Evolutionary conservation across 2,113 vertebrate species (phyloP).

Genomic region (Hippocampus barbouri): DNA sequence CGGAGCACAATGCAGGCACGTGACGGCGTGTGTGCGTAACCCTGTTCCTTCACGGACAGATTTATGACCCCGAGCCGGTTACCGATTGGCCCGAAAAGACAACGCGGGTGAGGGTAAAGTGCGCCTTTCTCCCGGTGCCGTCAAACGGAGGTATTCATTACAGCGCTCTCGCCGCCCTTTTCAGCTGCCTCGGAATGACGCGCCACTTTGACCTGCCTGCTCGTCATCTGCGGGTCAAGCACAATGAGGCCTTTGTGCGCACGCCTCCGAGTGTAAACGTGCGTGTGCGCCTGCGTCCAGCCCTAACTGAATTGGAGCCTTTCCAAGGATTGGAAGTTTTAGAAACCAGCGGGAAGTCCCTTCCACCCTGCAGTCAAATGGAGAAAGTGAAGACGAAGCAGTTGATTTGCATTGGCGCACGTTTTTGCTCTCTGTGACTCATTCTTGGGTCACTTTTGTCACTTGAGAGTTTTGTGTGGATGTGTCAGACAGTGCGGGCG

Average conservation of each 20-base stretch:
- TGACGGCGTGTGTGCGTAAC: conserved; percentile 1
- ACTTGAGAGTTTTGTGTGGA: conserved; percentile 48
- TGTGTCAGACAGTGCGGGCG: conserved; percentile 69
- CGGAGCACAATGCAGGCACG: conserved; percentile 34
- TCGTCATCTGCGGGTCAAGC: conserved; percentile 53
- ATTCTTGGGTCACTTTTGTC: conserved; percentile 46
- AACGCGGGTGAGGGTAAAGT: not conserved
- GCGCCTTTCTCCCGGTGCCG: conserved; percentile 12
- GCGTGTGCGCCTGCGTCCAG: conserved; percentile 24
- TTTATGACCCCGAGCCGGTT: conserved; percentile 24
- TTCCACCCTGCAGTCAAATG: conserved; percentile 48
- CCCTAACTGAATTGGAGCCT: conserved; percentile 51
- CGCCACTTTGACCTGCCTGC: conserved; percentile 49
- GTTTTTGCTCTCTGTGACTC: conserved; percentile 40
- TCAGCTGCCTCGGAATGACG: conserved; percentile 54
- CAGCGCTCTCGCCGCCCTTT: conserved; percentile 52
- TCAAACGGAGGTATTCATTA: conserved; percentile 50
- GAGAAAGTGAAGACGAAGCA: conserved; percentile 58
- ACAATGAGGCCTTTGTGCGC: conserved; percentile 61
- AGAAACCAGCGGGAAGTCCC: conserved; percentile 60
- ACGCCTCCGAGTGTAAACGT: conserved; percentile 14
- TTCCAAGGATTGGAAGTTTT: conserved; percentile 56
- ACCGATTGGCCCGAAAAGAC: conserved; percentile 1
- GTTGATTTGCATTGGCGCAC: conserved; percentile 50
- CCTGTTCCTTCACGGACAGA: conserved; percentile 12